Evolutionary conservation across 2,888 invertebrate genomes (phyloP).

Genomic region (Notodonta ziczac): DNA sequence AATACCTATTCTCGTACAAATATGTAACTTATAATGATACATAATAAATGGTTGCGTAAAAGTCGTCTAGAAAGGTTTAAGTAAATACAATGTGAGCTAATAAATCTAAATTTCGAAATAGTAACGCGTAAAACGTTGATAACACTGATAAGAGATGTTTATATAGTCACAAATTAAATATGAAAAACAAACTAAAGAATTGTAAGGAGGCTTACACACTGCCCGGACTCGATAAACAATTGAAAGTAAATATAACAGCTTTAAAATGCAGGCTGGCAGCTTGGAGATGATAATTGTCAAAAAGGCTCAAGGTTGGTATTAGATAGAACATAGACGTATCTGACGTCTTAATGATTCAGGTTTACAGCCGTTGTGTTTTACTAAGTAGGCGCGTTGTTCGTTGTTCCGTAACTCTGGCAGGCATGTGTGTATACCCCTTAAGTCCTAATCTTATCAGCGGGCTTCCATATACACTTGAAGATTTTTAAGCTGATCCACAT

Average conservation of each 20-base stretch:
- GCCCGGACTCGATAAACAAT: no score
- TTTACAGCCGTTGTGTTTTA: no score
- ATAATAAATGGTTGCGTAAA: not conserved
- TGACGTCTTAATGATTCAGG: no score
- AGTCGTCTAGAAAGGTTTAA: not conserved
- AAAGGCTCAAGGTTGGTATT: no score
- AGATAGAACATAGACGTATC: no score
- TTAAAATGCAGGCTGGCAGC: no score
- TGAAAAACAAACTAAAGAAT: not conserved
- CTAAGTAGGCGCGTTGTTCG: no score
- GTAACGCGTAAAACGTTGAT: conserved; percentile 16
- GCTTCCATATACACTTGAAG: conserved; percentile 3
- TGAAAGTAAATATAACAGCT: no score
- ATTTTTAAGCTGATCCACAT: conserved; percentile 25
- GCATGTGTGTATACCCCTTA: not conserved
- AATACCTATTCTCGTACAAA: no score
- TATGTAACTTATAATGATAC: no score
- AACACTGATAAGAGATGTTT: conserved; percentile 16
- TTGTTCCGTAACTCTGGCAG: no score
- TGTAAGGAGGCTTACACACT: not conserved
- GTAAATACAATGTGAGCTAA: conserved; percentile 7
- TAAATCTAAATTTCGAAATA: conserved; percentile 18
- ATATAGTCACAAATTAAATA: conserved; percentile 2
- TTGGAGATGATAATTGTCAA: no score
- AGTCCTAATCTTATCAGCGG: not conserved